Base-by-base conservation (phyloP, 35 echinoderm and acorn worm species). In the Acanthaster planci region DNA sequence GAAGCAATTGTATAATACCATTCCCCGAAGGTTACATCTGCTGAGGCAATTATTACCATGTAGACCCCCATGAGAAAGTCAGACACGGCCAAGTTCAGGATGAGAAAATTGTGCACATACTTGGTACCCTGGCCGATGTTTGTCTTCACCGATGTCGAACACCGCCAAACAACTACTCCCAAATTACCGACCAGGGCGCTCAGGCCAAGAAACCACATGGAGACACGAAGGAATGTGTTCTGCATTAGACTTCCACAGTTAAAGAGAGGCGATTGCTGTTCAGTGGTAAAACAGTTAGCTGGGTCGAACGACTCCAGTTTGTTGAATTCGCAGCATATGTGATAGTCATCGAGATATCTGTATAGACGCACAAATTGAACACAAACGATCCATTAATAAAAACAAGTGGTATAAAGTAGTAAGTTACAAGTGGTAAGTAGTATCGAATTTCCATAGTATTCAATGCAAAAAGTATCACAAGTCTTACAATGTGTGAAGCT, bases 1-100 rank as follows among this genome's bases (percentile, higher is more conserved):
- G 38, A 29, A 32, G 83, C 51, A n/a, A 80, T 19, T 5, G 55
- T 26, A 34, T 82, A 85, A 38, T 92, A 92, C 34, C 22, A 12
- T 18, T 86, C 78, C 0, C 90, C 83, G 37, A 81, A 92, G 35
- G 72, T 38, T 0, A 82, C 51, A 47, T 92, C 90, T 2, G 52
- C 83, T 1, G 40, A 50, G 5, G 84, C 84, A 6, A 92, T 59
- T 26, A 81, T 82, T 2, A 92, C 35, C 80, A 92, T 86, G 78
- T 92, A 92, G 5, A 92, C 57, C 54, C 90, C 90, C 90, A 92
- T 92, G 5, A 86, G 78, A 21, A 86, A 86, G 51, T 92, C 84
- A 8, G 84, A 53, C 31, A 92, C 30, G 10, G 84, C 84, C 18
- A 92, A 39, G 52, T 92, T 92, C 51, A 53, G 47, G 42, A 86